Base-by-base conservation (phyloP, 2,888 invertebrate genomes). In the Chloroclysta siterata region DNA sequence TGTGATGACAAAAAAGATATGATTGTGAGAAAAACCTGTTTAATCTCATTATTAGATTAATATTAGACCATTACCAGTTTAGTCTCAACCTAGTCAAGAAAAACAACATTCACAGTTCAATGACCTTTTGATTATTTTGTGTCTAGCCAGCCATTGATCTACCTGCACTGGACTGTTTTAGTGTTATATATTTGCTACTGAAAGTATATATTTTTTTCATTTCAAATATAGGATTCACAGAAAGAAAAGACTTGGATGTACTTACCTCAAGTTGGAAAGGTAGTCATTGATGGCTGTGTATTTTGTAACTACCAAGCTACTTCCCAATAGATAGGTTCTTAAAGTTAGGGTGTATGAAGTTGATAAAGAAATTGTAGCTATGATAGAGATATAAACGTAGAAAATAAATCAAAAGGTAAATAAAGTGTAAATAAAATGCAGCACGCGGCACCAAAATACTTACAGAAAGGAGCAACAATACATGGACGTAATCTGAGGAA, bases 381-480 rank as follows among this genome's bases (percentile, higher is more conserved):
- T 39, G 33, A 33, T 17, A 46, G 3, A 46, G n/a, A 11, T 3
- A 0, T 15, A 6, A n/a, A 42, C 8, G 15, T 44, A 15, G 29
- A 29, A 11, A 47, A n/a, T 11, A 2, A 13, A 29, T 2, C 11
- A 1, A 41, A n/a, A 28, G 1, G n/a, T 42, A 51, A 1, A 1
- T 22, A 22, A 22, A 1, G 1, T 22, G 1, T 22, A 46, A 51
- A 46, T 42, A 15, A 53, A 10, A 10, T 33, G 14, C 39, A 22
- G 22, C 51, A 50, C 15, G 14, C 39, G 52, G 13, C 14, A 44
- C 14, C 5, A 44, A 17, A 53, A 66, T 81, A 93, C 93, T 93
- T 79, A 93, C 93, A 93, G 90, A 78, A 93, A 90, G 69, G 93
- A 93, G 81, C 93, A 93, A 93, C 93, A 93, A 90, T 93, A 93